Evolutionary conservation across 2,888 invertebrate species (phyloP).

Genomic region (Caenorhabditis sulstoni): DNA sequence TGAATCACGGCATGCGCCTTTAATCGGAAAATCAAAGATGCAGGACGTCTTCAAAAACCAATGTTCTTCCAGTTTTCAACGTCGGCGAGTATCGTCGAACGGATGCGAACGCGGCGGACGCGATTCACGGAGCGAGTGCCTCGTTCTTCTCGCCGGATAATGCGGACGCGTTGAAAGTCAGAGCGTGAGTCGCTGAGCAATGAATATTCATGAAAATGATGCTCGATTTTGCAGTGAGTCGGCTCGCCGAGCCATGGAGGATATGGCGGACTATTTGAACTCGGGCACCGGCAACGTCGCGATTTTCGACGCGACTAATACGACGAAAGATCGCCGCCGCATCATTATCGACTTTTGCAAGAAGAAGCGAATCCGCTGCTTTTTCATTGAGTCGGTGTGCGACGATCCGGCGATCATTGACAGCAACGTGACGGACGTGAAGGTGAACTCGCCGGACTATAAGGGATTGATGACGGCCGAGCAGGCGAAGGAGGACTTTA

Average conservation of each 20-base stretch:
- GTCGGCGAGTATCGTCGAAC: constrained; percentile 73
- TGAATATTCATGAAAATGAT: neutral
- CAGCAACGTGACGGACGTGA: constrained; percentile 89
- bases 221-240: constrained; percentile 86
- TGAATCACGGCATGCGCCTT: too few species aligned
- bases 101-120: constrained; percentile 69
- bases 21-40: too few species aligned
- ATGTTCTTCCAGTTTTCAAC: constrained; percentile 71
- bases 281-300: constrained; percentile 89
- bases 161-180: constrained; percentile 67
- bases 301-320: constrained; percentile 99
- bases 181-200: constrained; percentile 62
- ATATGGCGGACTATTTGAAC: constrained; percentile 89
- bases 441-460: constrained; percentile 96
- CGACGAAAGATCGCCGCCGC: constrained; percentile 84
- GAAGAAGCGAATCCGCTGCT: constrained; percentile 87
- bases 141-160: constrained; percentile 73
- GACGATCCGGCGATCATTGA: constrained; percentile 96
- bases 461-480: constrained; percentile 87
- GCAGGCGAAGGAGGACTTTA: constrained; percentile 91
- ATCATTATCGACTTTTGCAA: constrained; percentile 68
- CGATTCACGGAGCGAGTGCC: constrained; percentile 72
- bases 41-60: too few species aligned
- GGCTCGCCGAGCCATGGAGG: constrained; percentile 93
- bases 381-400: constrained; percentile 98